Conservation (phyloP, 2,888 invertebrate species). For the Amiota minor region DNA sequence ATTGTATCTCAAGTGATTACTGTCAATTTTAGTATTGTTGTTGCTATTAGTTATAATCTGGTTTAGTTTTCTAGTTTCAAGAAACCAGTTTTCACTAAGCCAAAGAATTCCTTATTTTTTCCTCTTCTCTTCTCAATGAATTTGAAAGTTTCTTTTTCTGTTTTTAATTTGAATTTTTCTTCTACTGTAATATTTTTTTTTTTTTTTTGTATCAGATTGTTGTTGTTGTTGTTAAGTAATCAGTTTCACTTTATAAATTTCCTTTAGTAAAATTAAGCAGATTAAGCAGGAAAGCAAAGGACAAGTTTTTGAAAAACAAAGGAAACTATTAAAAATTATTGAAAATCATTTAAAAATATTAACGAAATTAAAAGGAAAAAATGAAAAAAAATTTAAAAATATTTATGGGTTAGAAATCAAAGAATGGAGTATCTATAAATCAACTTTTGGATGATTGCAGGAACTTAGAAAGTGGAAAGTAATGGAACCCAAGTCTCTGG, state of each 20-base stretch:
- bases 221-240: slow-evolving; percentile 52
- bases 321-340: background rate
- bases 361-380: no score
- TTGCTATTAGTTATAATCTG: slow-evolving; percentile 6
- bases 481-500: no score
- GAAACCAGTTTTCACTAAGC: slow-evolving; percentile 52
- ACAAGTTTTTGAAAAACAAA: background rate
- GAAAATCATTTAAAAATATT: no score
- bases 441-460: no score
- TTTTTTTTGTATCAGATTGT: no score
- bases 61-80: slow-evolving; percentile 1
- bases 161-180: slow-evolving; percentile 51
- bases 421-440: no score
- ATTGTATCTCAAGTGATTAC: slow-evolving; percentile 36
- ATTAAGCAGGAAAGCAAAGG: no score
- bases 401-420: no score
- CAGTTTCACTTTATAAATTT: slow-evolving; percentile 47
- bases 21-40: slow-evolving; percentile 33
- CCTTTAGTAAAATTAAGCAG: background rate
- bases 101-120: slow-evolving; percentile 22
- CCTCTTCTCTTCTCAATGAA: background rate
- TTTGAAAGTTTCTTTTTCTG: slow-evolving; percentile 58
- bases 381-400: no score
- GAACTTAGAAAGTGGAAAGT: no score
- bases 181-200: no score